Conservation (phyloP, 2,113 vertebrate species). For the Spizaetus ornatus region DNA sequence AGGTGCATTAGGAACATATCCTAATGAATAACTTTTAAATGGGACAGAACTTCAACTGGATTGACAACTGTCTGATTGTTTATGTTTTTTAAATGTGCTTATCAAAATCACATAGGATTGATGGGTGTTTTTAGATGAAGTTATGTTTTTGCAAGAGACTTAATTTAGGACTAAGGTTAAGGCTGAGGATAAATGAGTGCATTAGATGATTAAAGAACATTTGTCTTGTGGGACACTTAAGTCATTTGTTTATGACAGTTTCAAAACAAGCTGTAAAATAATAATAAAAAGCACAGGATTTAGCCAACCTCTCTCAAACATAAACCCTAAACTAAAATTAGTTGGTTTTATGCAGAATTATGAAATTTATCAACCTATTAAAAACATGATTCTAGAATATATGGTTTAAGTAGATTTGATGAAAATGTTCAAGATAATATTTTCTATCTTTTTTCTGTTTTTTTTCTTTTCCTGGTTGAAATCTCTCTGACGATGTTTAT, state of each 20-base stretch:
- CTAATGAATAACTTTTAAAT: slow-evolving; percentile 69
- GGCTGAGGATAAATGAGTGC: slow-evolving; percentile 85
- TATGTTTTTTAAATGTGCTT: slow-evolving; percentile 77
- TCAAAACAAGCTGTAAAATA: slow-evolving; percentile 72
- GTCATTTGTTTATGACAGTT: slow-evolving; percentile 83
- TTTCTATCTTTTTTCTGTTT: background rate
- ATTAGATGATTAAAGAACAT: slow-evolving; percentile 93
- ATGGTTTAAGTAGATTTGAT: background rate
- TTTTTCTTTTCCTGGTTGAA: background rate
- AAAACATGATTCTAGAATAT: slow-evolving; percentile 20
- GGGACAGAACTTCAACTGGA: slow-evolving; percentile 65
- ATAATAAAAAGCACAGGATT: slow-evolving; percentile 58
- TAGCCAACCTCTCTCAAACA: slow-evolving; percentile 33
- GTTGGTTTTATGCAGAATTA: slow-evolving; percentile 42
- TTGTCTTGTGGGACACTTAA: slow-evolving; percentile 81
- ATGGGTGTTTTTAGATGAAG: slow-evolving; percentile 83
- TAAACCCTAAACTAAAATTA: slow-evolving; percentile 51
- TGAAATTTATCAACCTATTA: slow-evolving; percentile 27
- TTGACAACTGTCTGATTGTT: slow-evolving; percentile 78
- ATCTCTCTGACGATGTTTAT: background rate
- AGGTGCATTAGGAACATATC: slow-evolving; percentile 36
- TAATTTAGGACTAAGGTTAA: slow-evolving; percentile 87
- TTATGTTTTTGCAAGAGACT: slow-evolving; percentile 81
- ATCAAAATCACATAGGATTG: slow-evolving; percentile 81
- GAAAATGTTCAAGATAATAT: background rate